These are phyloP conservation scores for Mayetiola destructor DNA, from an alignment of 2,888 invertebrate species.

Conservation along the genomic window DNA sequence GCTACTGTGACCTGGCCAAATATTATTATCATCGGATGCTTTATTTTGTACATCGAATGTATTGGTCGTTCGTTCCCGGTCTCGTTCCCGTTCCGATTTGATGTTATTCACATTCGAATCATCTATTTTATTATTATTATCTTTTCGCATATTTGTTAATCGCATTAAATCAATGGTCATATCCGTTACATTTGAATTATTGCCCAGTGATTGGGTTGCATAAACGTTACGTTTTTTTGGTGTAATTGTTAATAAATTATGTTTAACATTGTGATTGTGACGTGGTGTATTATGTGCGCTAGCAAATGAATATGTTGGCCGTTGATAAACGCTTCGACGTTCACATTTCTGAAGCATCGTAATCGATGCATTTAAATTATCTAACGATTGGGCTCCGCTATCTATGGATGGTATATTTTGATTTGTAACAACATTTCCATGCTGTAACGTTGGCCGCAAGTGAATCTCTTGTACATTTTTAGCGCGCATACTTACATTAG, in stretches of 20 bases:
- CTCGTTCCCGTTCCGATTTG: too few relatives aligned
- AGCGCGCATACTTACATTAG: not conserved
- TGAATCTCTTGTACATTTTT: not conserved
- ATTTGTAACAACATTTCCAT: not conserved
- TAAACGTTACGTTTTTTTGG: not conserved
- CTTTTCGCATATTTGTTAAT: not conserved
- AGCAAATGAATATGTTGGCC: not conserved
- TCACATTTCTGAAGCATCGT: not conserved
- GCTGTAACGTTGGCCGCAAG: not conserved
- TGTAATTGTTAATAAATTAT: constrained; percentile 2
- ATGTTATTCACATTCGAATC: too few relatives aligned
- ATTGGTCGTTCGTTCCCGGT: too few relatives aligned
- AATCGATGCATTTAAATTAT: not conserved
- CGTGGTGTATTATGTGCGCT: not conserved
- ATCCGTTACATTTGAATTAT: not conserved
- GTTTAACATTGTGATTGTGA: not conserved
- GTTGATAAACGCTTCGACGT: not conserved
- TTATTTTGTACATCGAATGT: too few relatives aligned
- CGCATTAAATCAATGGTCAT: not conserved
- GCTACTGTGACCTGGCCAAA: constrained; percentile 30
- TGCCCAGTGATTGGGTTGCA: not conserved
- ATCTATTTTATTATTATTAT: not conserved
- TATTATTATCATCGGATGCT: not conserved
- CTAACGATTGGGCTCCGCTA: not conserved
- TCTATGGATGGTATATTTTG: not conserved